phyloP scores from a whole-genome alignment of 2,888 invertebrate species.

The Eilema depressum region DNA sequence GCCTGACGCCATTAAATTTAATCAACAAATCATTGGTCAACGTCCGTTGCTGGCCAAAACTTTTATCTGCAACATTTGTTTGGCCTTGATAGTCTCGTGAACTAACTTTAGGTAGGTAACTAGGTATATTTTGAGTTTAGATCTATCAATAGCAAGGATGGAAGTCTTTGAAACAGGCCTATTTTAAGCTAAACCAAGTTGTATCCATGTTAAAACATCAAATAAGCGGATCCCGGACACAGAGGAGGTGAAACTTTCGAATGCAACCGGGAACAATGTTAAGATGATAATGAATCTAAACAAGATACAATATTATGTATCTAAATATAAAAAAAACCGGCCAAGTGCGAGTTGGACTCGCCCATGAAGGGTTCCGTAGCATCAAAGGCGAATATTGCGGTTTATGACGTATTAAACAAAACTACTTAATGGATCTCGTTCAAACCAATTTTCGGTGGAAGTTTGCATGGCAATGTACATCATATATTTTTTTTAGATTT shows the following conservation, averaged over 20 bases:
- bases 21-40: background rate
- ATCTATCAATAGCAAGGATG: background rate
- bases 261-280: background rate
- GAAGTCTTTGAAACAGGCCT: background rate
- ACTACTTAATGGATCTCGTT: too few species aligned
- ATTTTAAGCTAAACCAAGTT: background rate
- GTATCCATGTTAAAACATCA: too few species aligned
- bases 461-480: too few species aligned
- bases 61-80: conserved; percentile 2
- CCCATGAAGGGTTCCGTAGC: too few species aligned
- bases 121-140: background rate
- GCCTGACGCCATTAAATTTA: background rate
- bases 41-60: background rate
- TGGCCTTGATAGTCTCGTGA: background rate
- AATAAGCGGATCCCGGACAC: background rate
- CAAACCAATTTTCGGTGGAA: too few species aligned
- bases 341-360: too few species aligned
- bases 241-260: background rate
- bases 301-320: too few species aligned
- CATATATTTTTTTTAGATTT: too few species aligned
- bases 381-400: too few species aligned
- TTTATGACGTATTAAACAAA: too few species aligned
- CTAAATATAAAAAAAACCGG: too few species aligned
- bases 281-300: background rate
- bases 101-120: too few species aligned